Evolutionary conservation across 2,797 vertebrate species (phyloP), one percentile per base, ranked within the genome.

Genomic region (Diglossa cyanea): DNA sequence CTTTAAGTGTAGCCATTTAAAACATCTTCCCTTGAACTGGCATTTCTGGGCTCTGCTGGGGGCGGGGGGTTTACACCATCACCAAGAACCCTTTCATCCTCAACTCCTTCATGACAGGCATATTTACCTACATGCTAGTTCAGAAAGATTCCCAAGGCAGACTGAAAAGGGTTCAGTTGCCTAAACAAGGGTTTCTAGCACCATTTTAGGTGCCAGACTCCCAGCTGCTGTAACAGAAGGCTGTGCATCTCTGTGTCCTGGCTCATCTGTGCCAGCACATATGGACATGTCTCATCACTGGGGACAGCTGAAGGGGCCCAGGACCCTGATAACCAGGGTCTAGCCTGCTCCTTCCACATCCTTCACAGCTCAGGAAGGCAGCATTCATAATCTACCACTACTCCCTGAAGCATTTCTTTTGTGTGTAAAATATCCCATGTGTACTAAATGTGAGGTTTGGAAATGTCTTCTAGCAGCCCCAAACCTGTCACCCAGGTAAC

Each of bases 201-300:
- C 54, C 70, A 30, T 72, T 95, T 89, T 86, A 91, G 47, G 91
- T 94, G 96, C 88, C 93, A 95, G 95, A 95, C 94, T 94, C 93
- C 88, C 96, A 96, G 93, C 76, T 94, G 96, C 91, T 90, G 62
- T 4, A 31, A 93, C 96, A 96, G 91, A 95, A 95, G 90, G 94
- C 90, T 78, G 44, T 10, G 10, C 9, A 19, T 86, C 87, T 88
- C 62, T 3, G 9, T 5, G 28, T 60, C 78, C 91, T 90, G 77
- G 33, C 73, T 94, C 68, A 95, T 94, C 82, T 4, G 10, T 74
- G 95, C 77, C 67, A 82, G 84, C 55, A 67, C 86, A 94, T 63
- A 96, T 4, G 11, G 85, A 94, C 10, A 1, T 28, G 47, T 54
- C 84, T 91, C 87, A 88, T 94, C 91, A 51, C 68, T 65, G 65